Percentiles rank a stretch among this genome's conserved stretches.
phyloP scores from a whole-genome alignment of 2,888 invertebrate genomes.

The Limnephilus lunatus region DNA sequence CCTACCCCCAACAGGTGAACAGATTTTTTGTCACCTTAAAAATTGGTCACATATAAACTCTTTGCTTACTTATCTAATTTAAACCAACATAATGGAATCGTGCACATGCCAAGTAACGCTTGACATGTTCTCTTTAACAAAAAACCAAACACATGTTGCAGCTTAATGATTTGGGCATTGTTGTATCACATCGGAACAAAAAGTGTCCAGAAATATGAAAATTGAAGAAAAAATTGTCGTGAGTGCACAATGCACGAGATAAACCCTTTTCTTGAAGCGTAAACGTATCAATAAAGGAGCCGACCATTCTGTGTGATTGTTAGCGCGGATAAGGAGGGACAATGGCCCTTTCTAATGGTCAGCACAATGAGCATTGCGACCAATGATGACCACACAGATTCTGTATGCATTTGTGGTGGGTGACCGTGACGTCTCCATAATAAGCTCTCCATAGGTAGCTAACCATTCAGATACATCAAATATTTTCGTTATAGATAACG shows the following conservation, averaged over 20 bases:
- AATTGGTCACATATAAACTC: not conserved
- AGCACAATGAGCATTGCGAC: conserved; percentile 24
- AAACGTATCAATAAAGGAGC: conserved; percentile 43
- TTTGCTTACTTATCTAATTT: conserved; percentile 8
- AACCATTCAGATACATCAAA: not conserved
- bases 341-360: conserved; percentile 34
- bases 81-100: not conserved
- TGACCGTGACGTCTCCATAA: not conserved
- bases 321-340: conserved; percentile 32
- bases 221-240: conserved; percentile 26
- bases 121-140: conserved; percentile 32
- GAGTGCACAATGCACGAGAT: not conserved
- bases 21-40: not conserved
- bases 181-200: conserved; percentile 30
- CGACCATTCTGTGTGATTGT: conserved; percentile 20
- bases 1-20: not conserved
- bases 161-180: conserved; percentile 41
- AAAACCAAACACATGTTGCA: not conserved
- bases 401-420: conserved; percentile 16
- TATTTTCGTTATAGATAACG: not conserved
- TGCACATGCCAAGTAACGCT: not conserved
- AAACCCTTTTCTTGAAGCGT: conserved; percentile 43
- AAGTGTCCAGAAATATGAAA: conserved; percentile 9
- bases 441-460: not conserved
- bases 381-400: conserved; percentile 40